Percentiles rank a stretch among this genome's conserved stretches.
phyloP scores from a whole-genome alignment of 2,113 vertebrate genomes.

The Verasper variegatus region DNA sequence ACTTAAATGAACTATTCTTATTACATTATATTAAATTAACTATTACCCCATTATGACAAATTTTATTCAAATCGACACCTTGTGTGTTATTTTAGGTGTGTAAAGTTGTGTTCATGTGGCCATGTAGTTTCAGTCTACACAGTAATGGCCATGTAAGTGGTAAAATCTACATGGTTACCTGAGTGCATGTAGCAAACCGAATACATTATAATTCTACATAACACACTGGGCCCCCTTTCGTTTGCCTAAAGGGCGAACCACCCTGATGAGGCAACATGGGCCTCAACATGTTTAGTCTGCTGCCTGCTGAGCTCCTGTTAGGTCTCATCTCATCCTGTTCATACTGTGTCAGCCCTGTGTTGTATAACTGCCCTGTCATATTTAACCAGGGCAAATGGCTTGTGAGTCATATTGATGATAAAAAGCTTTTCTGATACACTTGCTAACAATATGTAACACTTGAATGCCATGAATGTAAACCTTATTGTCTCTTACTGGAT shows the following conservation, averaged over 20 bases:
- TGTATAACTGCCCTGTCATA: slow-evolving; percentile 29
- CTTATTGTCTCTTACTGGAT: no score
- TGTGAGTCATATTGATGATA: no score
- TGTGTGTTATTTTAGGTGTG: no score
- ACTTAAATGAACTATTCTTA: no score
- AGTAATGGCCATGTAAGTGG: background rate
- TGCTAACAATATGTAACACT: no score
- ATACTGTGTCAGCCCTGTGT: slow-evolving; percentile 20
- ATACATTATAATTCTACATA: slow-evolving; percentile 1
- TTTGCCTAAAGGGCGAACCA: slow-evolving; percentile 15
- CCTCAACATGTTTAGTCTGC: slow-evolving; percentile 62
- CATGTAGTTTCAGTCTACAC: background rate
- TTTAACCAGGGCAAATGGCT: background rate
- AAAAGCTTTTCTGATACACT: no score
- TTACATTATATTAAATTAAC: no score
- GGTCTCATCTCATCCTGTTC: slow-evolving; percentile 10
- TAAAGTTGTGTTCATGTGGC: background rate
- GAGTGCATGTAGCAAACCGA: slow-evolving; percentile 7
- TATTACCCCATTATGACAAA: no score
- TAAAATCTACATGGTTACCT: background rate
- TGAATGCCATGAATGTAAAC: no score
- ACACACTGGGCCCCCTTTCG: slow-evolving; percentile 17
- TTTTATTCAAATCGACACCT: no score
- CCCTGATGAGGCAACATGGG: slow-evolving; percentile 25
- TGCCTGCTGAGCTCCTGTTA: slow-evolving; percentile 22